A percentile compares a stretch with the other conserved stretches of the same genome.
Evolutionary conservation across 2,797 vertebrate species (phyloP).

Genomic region (Sebastes minor): DNA sequence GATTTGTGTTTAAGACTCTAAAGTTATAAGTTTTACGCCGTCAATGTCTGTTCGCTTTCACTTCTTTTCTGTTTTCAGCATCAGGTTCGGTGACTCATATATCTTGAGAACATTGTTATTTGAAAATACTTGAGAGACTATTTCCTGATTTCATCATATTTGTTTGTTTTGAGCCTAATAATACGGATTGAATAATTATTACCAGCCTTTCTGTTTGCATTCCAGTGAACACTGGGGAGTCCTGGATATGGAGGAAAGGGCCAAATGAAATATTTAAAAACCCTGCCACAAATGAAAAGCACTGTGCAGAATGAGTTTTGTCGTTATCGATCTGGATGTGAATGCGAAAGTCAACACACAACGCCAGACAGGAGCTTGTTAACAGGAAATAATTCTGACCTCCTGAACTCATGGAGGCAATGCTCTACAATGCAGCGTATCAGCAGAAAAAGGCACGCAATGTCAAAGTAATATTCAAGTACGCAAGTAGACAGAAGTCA

Average conservation of each 20-base stretch:
- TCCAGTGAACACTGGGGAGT: not conserved
- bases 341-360: not conserved
- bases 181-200: not conserved
- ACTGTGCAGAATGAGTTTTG: not conserved
- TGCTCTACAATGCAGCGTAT: not conserved
- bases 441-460: not conserved
- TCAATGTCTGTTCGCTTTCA: not conserved
- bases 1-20: not conserved
- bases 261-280: not conserved
- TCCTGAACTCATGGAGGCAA: not conserved
- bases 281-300: not conserved
- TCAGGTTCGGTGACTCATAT: not conserved
- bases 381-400: conserved; percentile 27
- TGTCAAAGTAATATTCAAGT: not conserved
- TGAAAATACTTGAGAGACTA: not conserved
- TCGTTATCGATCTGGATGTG: not conserved
- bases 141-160: not conserved
- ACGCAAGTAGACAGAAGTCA: too few relatives aligned
- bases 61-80: not conserved
- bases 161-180: not conserved
- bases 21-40: not conserved
- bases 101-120: not conserved
- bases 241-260: not conserved
- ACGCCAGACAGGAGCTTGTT: conserved; percentile 7
- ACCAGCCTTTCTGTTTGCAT: not conserved